phyloP scores from a whole-genome alignment of 30 jellyfish, hydroid and myxozoan genomes.

The Rhopilema esculentum region DNA sequence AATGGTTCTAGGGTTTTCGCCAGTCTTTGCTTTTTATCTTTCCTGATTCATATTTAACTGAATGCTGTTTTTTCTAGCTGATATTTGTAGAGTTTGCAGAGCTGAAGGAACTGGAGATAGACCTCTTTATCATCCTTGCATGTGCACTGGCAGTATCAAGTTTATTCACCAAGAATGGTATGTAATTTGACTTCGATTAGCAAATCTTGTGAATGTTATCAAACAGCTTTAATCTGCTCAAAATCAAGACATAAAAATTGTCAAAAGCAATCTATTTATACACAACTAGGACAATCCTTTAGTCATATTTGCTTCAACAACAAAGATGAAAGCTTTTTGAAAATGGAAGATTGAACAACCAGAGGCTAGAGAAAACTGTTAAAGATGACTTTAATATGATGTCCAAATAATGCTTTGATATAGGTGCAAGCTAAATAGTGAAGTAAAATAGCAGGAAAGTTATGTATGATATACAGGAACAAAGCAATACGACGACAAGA shows the following conservation, averaged over 20 bases:
- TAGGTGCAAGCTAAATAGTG: too few relatives aligned
- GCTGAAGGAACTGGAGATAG: conserved; percentile 86
- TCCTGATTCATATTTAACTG: too few relatives aligned
- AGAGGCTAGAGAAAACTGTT: too few relatives aligned
- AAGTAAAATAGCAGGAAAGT: too few relatives aligned
- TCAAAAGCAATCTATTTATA: background rate
- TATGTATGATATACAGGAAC: too few relatives aligned
- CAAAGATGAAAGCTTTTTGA: too few relatives aligned
- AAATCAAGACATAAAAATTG: background rate
- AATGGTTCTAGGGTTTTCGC: too few relatives aligned
- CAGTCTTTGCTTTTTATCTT: background rate
- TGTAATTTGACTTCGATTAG: background rate
- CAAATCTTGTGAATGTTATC: background rate
- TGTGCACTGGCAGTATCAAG: conserved; percentile 99
- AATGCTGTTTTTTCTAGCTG: conserved; percentile 33
- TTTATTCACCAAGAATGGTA: conserved; percentile 97
- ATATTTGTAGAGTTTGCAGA: conserved; percentile 97
- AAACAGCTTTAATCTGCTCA: background rate
- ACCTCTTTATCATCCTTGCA: conserved; percentile 93
- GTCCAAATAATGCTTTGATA: too few relatives aligned
- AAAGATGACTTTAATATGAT: too few relatives aligned
- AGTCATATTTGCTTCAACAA: too few relatives aligned
- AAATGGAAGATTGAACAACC: too few relatives aligned
- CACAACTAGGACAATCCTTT: background rate
- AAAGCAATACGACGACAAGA: too few relatives aligned